Base-by-base conservation (phyloP, 2,888 invertebrate species). In the Eudemis profundana region DNA sequence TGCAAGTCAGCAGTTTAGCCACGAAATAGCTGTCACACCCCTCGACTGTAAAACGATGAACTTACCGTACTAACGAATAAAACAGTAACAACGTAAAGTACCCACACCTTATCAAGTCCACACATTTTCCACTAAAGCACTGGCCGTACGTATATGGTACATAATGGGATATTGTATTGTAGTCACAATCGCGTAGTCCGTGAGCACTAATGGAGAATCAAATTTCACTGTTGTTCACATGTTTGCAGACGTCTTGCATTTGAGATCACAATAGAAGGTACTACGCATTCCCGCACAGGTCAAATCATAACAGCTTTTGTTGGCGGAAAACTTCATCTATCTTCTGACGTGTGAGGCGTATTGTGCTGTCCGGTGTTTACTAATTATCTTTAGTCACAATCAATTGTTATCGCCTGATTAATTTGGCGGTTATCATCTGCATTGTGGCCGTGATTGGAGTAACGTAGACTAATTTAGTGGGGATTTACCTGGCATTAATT, bases 351-450 rank as follows among this genome's bases (percentile, higher is more conserved):
- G 79, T 74, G 76, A 77, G 68, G 70, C 72, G 76, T 73, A 82
- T 79, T 86, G 82, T 82, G 75, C 81, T 81, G 86, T 66, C 68
- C 49, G 72, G 71, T 90, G 90, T 90, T 91, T 90, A 87, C 84
- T 85, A 90, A 90, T 89, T 89, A 90, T 87, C 87, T 78, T 71
- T 71, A 68, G 71, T 69, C 69, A 81, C 84, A 82, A 87, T 88
- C 87, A 79, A 84, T 81, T 82, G 83, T 85, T 89, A 86, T 86
- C 83, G 75, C 68, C 68, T 71, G 78, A 78, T 82, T 80, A 82
- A 78, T 65, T 66, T 29, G 54, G 54, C 47, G 44, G 29, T 60
- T 66, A 66, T 66, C 66, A 42, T 33, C 47, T 12, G 12, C 42
- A 74, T 74, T 70, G 10, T 8, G 67, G 68, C 68, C 60, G 73